Percentiles rank a stretch among this genome's conserved stretches.
Evolutionary conservation across 2,113 vertebrate genomes (phyloP).

Genomic region (Mohoua ochrocephala): DNA sequence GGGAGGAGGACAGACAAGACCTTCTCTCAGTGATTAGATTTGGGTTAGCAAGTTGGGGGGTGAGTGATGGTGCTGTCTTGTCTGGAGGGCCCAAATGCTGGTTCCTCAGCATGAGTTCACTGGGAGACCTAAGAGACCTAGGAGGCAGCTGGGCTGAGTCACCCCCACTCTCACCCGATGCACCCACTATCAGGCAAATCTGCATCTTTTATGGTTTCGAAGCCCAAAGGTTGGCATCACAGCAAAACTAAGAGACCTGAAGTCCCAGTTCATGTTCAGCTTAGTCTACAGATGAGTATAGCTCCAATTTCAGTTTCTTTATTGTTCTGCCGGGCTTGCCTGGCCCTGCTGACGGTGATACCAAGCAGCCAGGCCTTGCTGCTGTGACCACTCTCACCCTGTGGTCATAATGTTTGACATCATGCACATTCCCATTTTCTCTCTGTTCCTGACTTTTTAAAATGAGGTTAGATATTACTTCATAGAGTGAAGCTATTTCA

Average conservation of each 20-base stretch:
- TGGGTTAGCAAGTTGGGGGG: not conserved
- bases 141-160: not conserved
- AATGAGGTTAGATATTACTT: not conserved
- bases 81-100: not conserved
- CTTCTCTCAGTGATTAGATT: rapidly evolving
- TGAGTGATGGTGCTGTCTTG: not conserved
- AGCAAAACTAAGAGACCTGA: not conserved
- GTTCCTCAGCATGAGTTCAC: not conserved
- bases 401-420: not conserved
- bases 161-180: not conserved
- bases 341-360: rapidly evolving
- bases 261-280: not conserved
- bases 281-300: not conserved
- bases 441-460: not conserved
- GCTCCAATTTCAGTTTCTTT: not conserved
- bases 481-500: not conserved
- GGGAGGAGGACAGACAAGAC: not conserved
- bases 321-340: not conserved
- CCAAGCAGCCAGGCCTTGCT: not conserved
- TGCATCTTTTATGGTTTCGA: not conserved
- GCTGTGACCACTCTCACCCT: not conserved
- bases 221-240: not conserved
- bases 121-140: not conserved
- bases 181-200: not conserved
- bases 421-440: not conserved